A percentile compares a stretch with the other conserved stretches of the same genome.
phyloP scores from a whole-genome alignment of 2,113 vertebrate genomes.

The Orthonyx spaldingii region DNA sequence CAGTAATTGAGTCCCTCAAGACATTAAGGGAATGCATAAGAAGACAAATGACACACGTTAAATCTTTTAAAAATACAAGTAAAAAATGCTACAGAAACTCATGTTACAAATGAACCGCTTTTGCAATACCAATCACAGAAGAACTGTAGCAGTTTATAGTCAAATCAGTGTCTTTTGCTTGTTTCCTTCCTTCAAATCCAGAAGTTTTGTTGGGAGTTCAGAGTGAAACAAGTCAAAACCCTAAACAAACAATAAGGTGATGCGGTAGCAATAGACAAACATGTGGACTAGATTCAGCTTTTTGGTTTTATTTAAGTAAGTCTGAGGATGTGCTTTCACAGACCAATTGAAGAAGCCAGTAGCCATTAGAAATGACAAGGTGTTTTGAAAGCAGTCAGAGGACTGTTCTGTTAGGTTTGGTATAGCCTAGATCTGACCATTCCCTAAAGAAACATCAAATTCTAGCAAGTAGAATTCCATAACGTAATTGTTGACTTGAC shows the following conservation, averaged over 20 bases:
- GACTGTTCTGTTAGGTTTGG: constrained; percentile 64
- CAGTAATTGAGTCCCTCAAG: constrained; percentile 73
- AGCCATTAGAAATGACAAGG: constrained; percentile 48
- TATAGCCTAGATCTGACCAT: constrained; percentile 48
- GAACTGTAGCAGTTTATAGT: constrained; percentile 62
- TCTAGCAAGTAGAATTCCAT: constrained; percentile 39
- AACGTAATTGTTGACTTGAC: constrained; percentile 41
- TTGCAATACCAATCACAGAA: constrained; percentile 63
- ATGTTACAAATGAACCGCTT: constrained; percentile 59
- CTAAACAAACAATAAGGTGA: constrained; percentile 64
- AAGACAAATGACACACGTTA: constrained; percentile 67
- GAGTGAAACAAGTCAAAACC: constrained; percentile 60
- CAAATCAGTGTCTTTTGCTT: constrained; percentile 65
- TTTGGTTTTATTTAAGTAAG: constrained; percentile 73
- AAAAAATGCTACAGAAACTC: constrained; percentile 70
- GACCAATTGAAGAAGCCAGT: constrained; percentile 59
- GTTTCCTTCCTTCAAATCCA: constrained; percentile 64
- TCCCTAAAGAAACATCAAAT: constrained; percentile 21
- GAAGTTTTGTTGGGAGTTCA: constrained; percentile 55
- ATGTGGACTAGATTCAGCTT: constrained; percentile 54
- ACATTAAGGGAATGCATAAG: constrained; percentile 71
- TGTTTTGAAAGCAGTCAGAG: constrained; percentile 44
- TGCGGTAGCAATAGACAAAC: constrained; percentile 61
- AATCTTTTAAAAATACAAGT: constrained; percentile 69
- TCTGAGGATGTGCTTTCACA: constrained; percentile 69